These are phyloP conservation scores for Actinernus sp. DNA, from an alignment of 92 coral and sea anemone genomes.

Conservation along the genomic window DNA sequence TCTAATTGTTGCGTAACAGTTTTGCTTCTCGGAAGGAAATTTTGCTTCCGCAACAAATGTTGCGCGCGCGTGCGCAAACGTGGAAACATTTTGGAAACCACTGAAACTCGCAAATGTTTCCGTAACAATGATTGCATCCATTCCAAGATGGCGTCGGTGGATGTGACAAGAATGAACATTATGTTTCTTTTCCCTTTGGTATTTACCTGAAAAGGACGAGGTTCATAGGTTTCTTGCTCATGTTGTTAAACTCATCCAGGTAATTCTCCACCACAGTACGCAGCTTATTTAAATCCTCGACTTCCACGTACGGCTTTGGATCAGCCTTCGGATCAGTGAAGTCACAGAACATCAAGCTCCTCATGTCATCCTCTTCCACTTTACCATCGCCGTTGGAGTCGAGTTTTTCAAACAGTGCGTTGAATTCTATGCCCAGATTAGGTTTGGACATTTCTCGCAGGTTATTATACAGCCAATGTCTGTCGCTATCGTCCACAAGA, in stretches of 20 bases:
- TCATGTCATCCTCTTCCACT: slow-evolving; percentile 90
- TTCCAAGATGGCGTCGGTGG: too few relatives aligned
- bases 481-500: slow-evolving; percentile 89
- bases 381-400: slow-evolving; percentile 85
- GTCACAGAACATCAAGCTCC: slow-evolving; percentile 98
- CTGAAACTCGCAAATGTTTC: too few relatives aligned
- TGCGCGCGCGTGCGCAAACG: too few relatives aligned
- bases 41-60: too few relatives aligned
- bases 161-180: too few relatives aligned
- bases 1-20: too few relatives aligned
- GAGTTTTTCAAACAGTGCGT: slow-evolving; percentile 87
- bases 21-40: too few relatives aligned
- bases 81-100: too few relatives aligned
- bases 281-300: slow-evolving; percentile 81
- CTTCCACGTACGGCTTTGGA: slow-evolving; percentile 89
- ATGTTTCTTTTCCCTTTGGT: too few relatives aligned
- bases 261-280: slow-evolving; percentile 91
- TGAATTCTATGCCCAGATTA: slow-evolving; percentile 84
- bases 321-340: slow-evolving; percentile 97
- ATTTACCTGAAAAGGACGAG: slow-evolving; percentile 93
- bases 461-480: slow-evolving; percentile 87
- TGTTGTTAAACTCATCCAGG: slow-evolving; percentile 96
- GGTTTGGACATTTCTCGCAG: slow-evolving; percentile 70
- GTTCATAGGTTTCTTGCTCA: slow-evolving; percentile 99
- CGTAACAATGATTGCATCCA: too few relatives aligned